Evolutionary conservation across 2,113 vertebrate genomes (phyloP), one percentile per base, ranked within the genome.

Genomic region (Channa argus): DNA sequence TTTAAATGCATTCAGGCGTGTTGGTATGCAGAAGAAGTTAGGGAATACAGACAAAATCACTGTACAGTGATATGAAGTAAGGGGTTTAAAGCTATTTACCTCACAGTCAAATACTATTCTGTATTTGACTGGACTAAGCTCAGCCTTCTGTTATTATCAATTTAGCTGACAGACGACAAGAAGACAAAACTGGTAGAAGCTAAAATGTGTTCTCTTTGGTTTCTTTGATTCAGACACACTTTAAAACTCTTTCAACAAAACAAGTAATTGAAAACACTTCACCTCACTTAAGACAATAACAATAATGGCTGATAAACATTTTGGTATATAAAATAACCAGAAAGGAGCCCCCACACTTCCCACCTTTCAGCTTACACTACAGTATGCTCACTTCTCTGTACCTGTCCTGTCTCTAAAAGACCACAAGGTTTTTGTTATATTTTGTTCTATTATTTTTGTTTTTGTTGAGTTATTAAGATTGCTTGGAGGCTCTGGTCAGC

Each of bases 401-500:
- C 39, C 39, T 41, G 4, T 7, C 2, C 7, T 56, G 34, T 53
- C 33, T 63, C 7, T 14, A 72, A 54, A 58, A 63, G 63, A 81
- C 62, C 11, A 8, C 2, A 50, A 71, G 37, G 24, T 24, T 24
- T 24, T 24, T 24, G 24, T 24, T 24, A 24, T 24, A 24, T 24
- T 24, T 24, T 24, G 24, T 24, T 24, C 24, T 24, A 24, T 24
- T 24, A 24, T 24, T 24, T 24, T 24, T 55, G 5, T 55, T 74
- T 72, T 77, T 62, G 50, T 80, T 15, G 36, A 64, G 59, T 76
- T 49, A 74, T 71, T 82, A 72, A 84, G 11, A 64, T 77, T 59
- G 62, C 54, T 53, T 8, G 13, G 51, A 67, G 54, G 34, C 67
- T 47, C 38, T 37, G 34, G n/a, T 39, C 39, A 0, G 33, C n/a